These are phyloP conservation scores for Pterophyllum scalare DNA, from an alignment of 2,113 vertebrate species.

Conservation along the genomic window DNA sequence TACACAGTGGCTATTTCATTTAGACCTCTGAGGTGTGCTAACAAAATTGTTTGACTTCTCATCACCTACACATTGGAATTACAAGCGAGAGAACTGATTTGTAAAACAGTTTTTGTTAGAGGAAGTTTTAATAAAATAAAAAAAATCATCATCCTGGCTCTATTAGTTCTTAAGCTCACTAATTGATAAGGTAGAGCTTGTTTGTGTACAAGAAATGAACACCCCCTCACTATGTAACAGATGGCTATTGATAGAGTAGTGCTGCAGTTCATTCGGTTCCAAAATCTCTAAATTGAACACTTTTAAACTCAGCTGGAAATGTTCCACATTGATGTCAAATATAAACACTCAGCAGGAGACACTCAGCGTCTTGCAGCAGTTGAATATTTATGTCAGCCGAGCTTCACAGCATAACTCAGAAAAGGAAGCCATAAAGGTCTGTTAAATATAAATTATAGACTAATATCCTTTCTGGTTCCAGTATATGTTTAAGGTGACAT, in stretches of 20 bases:
- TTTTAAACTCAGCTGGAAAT: neutral
- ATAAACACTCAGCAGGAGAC: neutral
- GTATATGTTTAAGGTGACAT: neutral
- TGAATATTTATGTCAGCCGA: neutral
- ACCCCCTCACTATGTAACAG: neutral
- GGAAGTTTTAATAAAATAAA: neutral
- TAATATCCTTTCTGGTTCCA: neutral
- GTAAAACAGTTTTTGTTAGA: neutral
- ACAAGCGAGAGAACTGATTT: neutral
- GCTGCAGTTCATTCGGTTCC: neutral
- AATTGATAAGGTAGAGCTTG: neutral
- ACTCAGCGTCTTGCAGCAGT: neutral
- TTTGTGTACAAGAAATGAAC: neutral
- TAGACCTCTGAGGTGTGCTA: neutral
- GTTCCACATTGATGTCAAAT: neutral
- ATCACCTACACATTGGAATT: neutral
- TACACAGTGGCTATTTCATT: neutral
- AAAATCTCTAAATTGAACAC: neutral
- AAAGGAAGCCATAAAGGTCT: neutral
- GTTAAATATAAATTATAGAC: neutral
- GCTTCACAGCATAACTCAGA: neutral
- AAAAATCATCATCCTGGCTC: neutral
- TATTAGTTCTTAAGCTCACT: neutral
- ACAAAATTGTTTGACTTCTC: neutral
- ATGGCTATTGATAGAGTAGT: neutral